phyloP scores from a whole-genome alignment of 2,888 invertebrate species.

The Drosophila demipolita region DNA sequence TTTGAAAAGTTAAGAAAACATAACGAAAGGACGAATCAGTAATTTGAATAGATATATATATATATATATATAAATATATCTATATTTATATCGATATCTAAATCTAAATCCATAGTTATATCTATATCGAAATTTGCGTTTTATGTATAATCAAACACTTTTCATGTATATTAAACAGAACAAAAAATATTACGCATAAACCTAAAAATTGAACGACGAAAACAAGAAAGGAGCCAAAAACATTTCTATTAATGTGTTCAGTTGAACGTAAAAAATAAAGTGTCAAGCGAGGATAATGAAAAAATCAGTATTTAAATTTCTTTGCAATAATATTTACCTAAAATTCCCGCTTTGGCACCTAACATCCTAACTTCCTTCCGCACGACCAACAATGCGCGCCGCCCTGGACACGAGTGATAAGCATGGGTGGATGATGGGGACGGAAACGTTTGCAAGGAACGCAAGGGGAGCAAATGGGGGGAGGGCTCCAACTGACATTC shows the following conservation, averaged over 20 bases:
- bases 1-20: neutral
- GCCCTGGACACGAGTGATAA: slow-evolving; percentile 24
- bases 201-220: slow-evolving; percentile 1
- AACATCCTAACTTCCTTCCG: slow-evolving; percentile 57
- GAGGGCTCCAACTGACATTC: slow-evolving; percentile 40
- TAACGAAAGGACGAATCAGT: neutral
- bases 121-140: neutral
- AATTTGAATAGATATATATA: neutral
- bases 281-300: slow-evolving; percentile 50
- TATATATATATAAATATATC: neutral
- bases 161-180: neutral
- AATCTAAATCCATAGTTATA: neutral
- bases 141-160: neutral
- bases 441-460: neutral
- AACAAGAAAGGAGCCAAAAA: slow-evolving; percentile 32
- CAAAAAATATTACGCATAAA: neutral
- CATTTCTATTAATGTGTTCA: slow-evolving; percentile 53
- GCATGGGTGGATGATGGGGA: neutral
- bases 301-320: slow-evolving; percentile 76
- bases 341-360: slow-evolving; percentile 75
- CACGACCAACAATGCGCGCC: slow-evolving; percentile 49
- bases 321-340: slow-evolving; percentile 77
- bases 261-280: slow-evolving; percentile 14
- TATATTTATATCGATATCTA: neutral
- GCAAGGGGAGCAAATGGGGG: neutral